A percentile compares a stretch with the other conserved stretches of the same genome.
Conservation (phyloP, 2,113 vertebrate genomes). For the Syngnathoides biaculeatus region DNA sequence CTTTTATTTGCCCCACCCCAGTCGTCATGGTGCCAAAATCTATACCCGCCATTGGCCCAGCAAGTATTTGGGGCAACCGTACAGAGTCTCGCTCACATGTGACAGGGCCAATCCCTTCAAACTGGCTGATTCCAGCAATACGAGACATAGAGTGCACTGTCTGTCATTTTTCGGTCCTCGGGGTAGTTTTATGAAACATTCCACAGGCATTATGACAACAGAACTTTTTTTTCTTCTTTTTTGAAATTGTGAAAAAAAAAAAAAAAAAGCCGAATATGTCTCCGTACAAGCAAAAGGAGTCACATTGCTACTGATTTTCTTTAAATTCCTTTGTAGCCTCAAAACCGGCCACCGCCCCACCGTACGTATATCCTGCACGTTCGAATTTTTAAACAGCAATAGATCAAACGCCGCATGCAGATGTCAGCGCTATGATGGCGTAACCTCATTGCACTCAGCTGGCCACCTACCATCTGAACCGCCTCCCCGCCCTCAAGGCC, state of each 20-base stretch:
- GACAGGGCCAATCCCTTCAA: neutral
- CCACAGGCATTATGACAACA: too few species aligned
- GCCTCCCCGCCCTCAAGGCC: slow-evolving; percentile 14
- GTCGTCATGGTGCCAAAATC: neutral
- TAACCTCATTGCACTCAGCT: slow-evolving; percentile 47
- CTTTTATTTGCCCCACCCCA: neutral
- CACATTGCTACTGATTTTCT: neutral
- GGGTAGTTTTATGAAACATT: too few species aligned
- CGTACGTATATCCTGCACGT: neutral
- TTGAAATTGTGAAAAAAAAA: neutral
- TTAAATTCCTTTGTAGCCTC: neutral
- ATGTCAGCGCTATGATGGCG: slow-evolving; percentile 7
- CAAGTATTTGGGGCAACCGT: neutral
- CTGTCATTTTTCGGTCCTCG: too few species aligned
- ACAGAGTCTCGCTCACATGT: neutral
- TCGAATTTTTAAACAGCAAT: neutral
- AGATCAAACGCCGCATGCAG: neutral
- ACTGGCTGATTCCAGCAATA: too few species aligned
- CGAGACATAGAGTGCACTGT: too few species aligned
- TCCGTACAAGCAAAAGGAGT: neutral
- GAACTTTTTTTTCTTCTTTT: too few species aligned
- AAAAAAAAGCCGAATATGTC: neutral
- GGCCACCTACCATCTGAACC: slow-evolving; percentile 27
- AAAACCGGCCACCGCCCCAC: neutral
- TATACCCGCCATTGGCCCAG: neutral